phyloP scores from a whole-genome alignment of 2,797 vertebrate genomes.

The Hapalemur alaotrensis region DNA sequence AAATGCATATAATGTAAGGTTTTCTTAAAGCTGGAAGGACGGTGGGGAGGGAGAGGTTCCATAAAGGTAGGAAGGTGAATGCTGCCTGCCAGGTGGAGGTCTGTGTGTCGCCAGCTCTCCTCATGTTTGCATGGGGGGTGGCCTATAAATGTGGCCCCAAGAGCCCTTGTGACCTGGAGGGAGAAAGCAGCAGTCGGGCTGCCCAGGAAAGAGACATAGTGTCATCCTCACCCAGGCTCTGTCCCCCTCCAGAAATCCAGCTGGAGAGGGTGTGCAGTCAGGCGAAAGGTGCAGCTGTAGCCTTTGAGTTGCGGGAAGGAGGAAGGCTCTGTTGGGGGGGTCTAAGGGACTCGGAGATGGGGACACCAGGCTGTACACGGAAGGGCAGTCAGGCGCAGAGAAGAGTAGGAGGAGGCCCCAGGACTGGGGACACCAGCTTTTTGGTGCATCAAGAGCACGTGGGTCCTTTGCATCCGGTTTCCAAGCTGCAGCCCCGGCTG shows the following conservation, averaged over 20 bases:
- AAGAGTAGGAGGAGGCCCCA: not conserved
- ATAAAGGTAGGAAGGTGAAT: not conserved
- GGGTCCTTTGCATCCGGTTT: not conserved
- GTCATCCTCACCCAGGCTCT: not conserved
- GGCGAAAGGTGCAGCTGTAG: not conserved
- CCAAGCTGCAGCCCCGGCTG: not conserved
- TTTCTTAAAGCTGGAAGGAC: not conserved
- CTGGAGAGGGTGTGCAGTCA: not conserved
- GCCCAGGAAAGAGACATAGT: not conserved
- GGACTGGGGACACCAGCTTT: not conserved
- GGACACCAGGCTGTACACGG: not conserved
- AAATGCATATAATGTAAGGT: not conserved
- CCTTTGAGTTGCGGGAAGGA: not conserved
- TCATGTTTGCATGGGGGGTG: not conserved
- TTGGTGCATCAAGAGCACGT: no score
- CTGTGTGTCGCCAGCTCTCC: not conserved
- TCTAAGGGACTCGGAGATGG: not conserved
- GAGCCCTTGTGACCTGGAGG: not conserved
- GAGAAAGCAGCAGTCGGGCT: not conserved
- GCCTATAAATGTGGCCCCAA: not conserved
- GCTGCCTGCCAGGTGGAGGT: not conserved
- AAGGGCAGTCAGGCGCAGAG: not conserved
- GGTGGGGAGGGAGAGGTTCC: no score
- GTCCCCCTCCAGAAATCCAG: not conserved
- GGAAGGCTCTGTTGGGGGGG: not conserved